phyloP scores from a whole-genome alignment of 2,888 invertebrate genomes.

The Volucella inflata region DNA sequence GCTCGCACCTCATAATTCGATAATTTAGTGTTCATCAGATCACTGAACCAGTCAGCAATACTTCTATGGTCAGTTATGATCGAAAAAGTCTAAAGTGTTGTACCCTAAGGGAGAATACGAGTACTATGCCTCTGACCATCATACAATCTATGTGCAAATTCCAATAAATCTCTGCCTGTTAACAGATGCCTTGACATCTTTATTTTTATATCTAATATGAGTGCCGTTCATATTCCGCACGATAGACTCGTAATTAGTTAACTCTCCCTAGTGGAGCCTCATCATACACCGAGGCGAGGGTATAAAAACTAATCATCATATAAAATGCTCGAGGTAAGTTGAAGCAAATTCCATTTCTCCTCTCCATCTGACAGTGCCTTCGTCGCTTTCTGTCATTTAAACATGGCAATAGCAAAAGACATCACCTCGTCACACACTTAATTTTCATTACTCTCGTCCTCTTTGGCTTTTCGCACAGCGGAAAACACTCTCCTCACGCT shows the following conservation, averaged over 20 bases:
- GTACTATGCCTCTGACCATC: too few species aligned
- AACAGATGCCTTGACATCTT: slow-evolving; percentile 39
- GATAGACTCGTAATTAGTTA: slow-evolving; percentile 38
- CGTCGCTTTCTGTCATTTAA: too few species aligned
- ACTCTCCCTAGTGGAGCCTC: not conserved
- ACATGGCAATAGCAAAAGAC: not conserved
- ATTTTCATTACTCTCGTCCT: slow-evolving; percentile 65
- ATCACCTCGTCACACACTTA: slow-evolving; percentile 20
- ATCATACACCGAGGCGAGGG: slow-evolving; percentile 5
- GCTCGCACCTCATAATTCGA: too few species aligned
- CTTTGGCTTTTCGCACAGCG: slow-evolving; percentile 13
- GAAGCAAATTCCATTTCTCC: slow-evolving; percentile 27
- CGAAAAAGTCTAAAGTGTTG: too few species aligned
- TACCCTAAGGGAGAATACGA: too few species aligned
- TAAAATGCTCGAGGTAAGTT: slow-evolving; percentile 9
- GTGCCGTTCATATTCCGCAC: slow-evolving; percentile 44
- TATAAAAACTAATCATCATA: slow-evolving; percentile 37
- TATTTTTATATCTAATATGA: slow-evolving; percentile 26
- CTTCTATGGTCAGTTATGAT: too few species aligned
- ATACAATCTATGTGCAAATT: not conserved
- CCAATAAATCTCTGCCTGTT: slow-evolving; percentile 15
- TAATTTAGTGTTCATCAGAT: too few species aligned
- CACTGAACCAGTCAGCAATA: too few species aligned
- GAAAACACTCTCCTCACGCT: slow-evolving; percentile 50
- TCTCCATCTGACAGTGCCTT: not conserved